A percentile compares a stretch with the other conserved stretches of the same genome.
Conservation (phyloP, 2,888 invertebrate genomes). For the Agrotis puta region DNA sequence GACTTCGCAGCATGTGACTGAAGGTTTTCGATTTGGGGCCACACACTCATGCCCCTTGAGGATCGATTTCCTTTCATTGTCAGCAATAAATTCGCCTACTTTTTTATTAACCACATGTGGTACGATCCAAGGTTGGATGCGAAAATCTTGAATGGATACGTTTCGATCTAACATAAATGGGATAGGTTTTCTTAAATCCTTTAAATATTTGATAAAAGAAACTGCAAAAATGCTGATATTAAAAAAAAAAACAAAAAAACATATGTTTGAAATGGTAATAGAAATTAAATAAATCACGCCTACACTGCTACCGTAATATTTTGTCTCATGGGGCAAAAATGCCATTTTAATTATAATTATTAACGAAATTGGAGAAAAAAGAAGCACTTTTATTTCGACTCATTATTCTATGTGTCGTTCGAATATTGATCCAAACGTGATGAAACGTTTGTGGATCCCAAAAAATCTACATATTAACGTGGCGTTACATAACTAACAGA, state of each 20-base stretch:
- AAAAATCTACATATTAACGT: too few species aligned
- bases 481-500: neutral
- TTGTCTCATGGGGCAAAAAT: conserved; percentile 1
- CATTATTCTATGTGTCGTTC: too few species aligned
- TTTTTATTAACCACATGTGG: conserved; percentile 62
- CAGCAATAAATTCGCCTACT: conserved; percentile 72
- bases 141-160: conserved; percentile 31
- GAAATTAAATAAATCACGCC: neutral
- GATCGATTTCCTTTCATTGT: conserved; percentile 74
- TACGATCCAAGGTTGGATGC: conserved; percentile 37
- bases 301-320: conserved; percentile 1
- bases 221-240: too few species aligned
- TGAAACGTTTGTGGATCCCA: too few species aligned
- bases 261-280: conserved; percentile 19
- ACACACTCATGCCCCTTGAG: conserved; percentile 64
- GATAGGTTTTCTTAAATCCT: conserved; percentile 13
- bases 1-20: conserved; percentile 67
- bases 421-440: too few species aligned
- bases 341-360: neutral
- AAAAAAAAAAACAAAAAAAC: conserved; percentile 6
- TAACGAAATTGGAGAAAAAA: neutral
- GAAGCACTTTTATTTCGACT: neutral
- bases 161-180: conserved; percentile 16
- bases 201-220: too few species aligned
- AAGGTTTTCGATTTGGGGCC: conserved; percentile 71